phyloP scores from a whole-genome alignment of 2,797 vertebrate genomes.

The Anguilla pacifica region DNA sequence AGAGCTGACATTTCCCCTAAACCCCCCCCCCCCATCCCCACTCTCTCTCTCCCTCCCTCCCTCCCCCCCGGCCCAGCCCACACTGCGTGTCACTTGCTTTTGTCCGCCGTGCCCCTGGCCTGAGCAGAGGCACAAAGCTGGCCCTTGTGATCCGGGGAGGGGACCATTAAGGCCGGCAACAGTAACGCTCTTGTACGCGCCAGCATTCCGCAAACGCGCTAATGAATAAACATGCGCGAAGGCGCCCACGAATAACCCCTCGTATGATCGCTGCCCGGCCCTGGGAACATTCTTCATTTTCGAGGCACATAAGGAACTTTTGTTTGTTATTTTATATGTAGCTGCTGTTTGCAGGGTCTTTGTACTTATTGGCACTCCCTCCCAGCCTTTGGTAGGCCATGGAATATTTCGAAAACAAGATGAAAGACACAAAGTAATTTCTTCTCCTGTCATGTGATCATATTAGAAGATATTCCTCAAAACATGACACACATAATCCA shows the following conservation, averaged over 20 bases:
- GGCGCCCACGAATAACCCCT: constrained; percentile 39
- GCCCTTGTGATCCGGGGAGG: constrained; percentile 60
- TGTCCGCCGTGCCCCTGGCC: constrained; percentile 36
- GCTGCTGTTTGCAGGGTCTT: neutral
- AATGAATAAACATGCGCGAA: constrained; percentile 50
- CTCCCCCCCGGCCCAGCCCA: neutral
- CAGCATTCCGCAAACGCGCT: constrained; percentile 50
- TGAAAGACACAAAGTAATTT: neutral
- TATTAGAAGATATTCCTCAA: neutral
- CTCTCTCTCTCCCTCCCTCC: neutral
- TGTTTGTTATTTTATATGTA: constrained; percentile 20
- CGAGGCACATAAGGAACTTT: constrained; percentile 44
- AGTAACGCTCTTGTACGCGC: constrained; percentile 54
- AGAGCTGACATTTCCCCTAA: constrained; percentile 15
- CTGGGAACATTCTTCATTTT: constrained; percentile 46
- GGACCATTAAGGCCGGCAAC: constrained; percentile 51
- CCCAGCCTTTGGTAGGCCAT: neutral
- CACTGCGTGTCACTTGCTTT: constrained; percentile 22
- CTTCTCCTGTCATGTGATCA: neutral
- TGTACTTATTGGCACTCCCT: neutral
- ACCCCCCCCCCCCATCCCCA: neutral
- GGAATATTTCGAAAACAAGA: neutral
- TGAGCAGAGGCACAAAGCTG: constrained; percentile 59
- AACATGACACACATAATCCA: neutral
- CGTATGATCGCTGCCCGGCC: constrained; percentile 1